Evolutionary conservation across 1,140 invertebrate species (phyloP).

Genomic region (Brachystomella parvula): DNA sequence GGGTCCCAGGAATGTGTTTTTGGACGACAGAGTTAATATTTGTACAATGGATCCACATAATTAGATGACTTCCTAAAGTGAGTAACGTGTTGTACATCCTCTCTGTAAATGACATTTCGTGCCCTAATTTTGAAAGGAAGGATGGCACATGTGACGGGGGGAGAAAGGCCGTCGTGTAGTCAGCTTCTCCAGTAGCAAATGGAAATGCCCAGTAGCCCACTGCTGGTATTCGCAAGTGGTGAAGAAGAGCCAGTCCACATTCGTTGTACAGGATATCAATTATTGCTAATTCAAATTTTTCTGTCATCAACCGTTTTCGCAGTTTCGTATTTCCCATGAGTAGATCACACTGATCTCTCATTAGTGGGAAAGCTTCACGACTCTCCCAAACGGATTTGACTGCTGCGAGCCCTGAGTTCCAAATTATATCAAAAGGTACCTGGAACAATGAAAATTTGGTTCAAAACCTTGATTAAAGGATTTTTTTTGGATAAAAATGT

Average conservation of each 20-base stretch:
- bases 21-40: constrained; percentile 37
- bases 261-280: constrained; percentile 40
- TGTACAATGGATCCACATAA: constrained; percentile 39
- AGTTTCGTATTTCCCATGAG: constrained; percentile 32
- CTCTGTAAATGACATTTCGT: constrained; percentile 39
- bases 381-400: constrained; percentile 29
- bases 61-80: constrained; percentile 35
- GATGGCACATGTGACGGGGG: constrained; percentile 38
- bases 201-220: constrained; percentile 40
- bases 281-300: constrained; percentile 38
- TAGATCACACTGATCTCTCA: constrained; percentile 34
- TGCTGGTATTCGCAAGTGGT: constrained; percentile 36
- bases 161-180: constrained; percentile 40
- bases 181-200: constrained; percentile 34
- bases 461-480: not conserved
- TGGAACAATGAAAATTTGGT: constrained; percentile 10
- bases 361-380: constrained; percentile 32
- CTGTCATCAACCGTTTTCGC: constrained; percentile 17
- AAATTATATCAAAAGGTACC: constrained; percentile 38
- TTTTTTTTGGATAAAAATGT: constrained; percentile 1
- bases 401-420: constrained; percentile 34
- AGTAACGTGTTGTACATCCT: constrained; percentile 37
- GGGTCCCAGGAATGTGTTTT: constrained; percentile 37
- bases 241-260: constrained; percentile 37
- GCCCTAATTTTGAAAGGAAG: constrained; percentile 38